phyloP scores from a whole-genome alignment of 2,113 vertebrate genomes.

The Serinus canaria region DNA sequence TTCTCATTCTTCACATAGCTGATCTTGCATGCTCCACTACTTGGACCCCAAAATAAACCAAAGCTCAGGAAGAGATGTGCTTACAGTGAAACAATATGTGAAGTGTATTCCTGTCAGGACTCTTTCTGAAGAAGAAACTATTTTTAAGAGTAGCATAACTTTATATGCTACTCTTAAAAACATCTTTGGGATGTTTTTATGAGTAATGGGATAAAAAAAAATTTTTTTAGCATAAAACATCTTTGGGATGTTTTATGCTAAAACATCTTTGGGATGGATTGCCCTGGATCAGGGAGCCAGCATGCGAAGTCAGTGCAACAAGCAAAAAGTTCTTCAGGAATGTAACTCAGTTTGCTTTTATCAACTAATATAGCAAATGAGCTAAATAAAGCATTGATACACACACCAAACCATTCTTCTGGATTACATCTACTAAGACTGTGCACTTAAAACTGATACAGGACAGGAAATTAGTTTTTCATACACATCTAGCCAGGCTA shows the following conservation, averaged over 20 bases:
- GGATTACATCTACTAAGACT: not conserved
- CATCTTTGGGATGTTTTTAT: not conserved
- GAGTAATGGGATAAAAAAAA: no score
- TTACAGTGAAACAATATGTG: not conserved
- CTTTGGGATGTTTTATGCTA: no score
- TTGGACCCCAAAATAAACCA: not conserved
- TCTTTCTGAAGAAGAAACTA: not conserved
- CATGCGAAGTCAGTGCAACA: not conserved
- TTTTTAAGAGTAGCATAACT: not conserved
- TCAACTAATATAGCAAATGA: not conserved
- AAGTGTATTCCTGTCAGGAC: not conserved
- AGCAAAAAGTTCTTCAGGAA: not conserved
- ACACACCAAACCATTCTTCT: not conserved
- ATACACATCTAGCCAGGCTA: not conserved
- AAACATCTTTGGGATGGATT: not conserved
- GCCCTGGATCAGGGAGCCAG: not conserved
- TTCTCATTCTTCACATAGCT: slow-evolving; percentile 31
- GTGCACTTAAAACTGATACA: not conserved
- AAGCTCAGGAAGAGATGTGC: not conserved
- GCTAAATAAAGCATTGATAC: not conserved
- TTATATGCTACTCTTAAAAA: no score
- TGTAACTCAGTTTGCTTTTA: not conserved
- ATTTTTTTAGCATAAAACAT: no score
- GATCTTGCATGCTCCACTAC: not conserved
- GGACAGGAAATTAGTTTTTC: not conserved